Evolutionary conservation across 2,888 invertebrate genomes (phyloP).

Genomic region (Limnephilus marmoratus): DNA sequence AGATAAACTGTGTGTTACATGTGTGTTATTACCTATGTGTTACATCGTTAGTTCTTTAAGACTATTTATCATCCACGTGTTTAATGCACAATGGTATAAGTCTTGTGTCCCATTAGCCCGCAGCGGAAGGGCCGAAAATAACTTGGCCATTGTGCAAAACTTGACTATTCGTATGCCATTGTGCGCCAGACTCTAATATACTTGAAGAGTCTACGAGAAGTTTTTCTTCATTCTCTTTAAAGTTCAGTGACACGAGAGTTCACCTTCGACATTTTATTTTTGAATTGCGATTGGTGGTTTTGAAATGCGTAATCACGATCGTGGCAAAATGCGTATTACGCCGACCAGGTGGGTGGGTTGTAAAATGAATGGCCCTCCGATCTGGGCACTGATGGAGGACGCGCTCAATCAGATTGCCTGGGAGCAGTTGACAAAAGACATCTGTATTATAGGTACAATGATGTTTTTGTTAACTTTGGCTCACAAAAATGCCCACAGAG

Average conservation of each 20-base stretch:
- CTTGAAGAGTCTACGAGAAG: not conserved
- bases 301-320: constrained; percentile 32
- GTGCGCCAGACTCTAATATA: not conserved
- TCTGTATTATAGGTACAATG: not conserved
- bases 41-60: not conserved
- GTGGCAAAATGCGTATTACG: constrained; percentile 32
- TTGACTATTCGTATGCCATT: constrained; percentile 28
- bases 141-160: not conserved
- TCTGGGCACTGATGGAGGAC: not conserved
- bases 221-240: not conserved
- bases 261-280: not conserved
- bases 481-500: not conserved
- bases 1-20: not conserved
- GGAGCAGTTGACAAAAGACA: not conserved
- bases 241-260: constrained; percentile 44
- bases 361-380: not conserved
- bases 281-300: constrained; percentile 19
- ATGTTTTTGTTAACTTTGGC: not conserved
- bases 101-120: not conserved
- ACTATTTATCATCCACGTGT: constrained; percentile 12
- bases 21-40: too few species aligned
- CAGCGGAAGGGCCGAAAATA: not conserved
- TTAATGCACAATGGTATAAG: not conserved
- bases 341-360: constrained; percentile 20
- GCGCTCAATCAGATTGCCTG: not conserved